Evolutionary conservation across 2,888 invertebrate species (phyloP).

Genomic region (Molanna angustata): DNA sequence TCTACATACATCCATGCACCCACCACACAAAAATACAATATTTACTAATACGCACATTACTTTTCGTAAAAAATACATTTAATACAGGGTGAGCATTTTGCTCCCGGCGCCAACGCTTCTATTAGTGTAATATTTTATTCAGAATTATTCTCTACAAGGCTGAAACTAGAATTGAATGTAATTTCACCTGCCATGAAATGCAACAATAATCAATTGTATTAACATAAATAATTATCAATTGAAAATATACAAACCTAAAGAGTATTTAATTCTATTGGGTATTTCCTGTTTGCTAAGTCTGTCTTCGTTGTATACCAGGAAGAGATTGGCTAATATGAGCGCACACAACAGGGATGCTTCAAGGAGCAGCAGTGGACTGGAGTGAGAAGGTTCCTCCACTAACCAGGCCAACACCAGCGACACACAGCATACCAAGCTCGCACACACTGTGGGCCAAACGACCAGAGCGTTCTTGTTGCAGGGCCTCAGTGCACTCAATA

Average conservation of each 20-base stretch:
- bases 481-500: constrained; percentile 14
- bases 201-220: too few relatives aligned
- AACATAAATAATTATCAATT: too few relatives aligned
- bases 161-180: too few relatives aligned
- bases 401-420: constrained; percentile 10
- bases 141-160: too few relatives aligned
- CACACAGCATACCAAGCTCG: constrained; percentile 10
- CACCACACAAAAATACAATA: too few relatives aligned
- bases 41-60: too few relatives aligned
- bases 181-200: too few relatives aligned
- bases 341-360: constrained; percentile 49
- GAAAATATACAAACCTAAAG: constrained; percentile 47
- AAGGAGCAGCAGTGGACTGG: constrained; percentile 47
- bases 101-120: too few relatives aligned
- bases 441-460: constrained; percentile 24
- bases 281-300: constrained; percentile 55
- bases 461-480: constrained; percentile 26
- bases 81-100: too few relatives aligned
- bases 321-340: constrained; percentile 47
- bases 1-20: too few relatives aligned
- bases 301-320: constrained; percentile 51
- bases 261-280: constrained; percentile 51
- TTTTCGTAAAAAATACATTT: too few relatives aligned
- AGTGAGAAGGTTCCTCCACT: constrained; percentile 35
- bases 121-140: too few relatives aligned